These are phyloP conservation scores for Heliconius ethilla DNA, from an alignment of 2,888 invertebrate genomes.

Conservation along the genomic window DNA sequence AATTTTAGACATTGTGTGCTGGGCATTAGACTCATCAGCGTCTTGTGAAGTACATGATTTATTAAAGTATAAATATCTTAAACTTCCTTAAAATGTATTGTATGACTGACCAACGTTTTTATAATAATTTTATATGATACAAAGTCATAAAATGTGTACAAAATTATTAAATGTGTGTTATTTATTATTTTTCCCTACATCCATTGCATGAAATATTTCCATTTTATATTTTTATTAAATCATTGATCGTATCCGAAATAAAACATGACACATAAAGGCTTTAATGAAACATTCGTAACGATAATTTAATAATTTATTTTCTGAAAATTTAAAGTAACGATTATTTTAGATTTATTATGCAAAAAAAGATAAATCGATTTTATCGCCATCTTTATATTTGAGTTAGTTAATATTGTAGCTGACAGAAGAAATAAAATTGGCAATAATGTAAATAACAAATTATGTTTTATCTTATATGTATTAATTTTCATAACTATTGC, in stretches of 20 bases:
- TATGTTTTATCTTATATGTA: neutral
- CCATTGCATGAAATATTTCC: neutral
- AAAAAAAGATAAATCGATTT: neutral
- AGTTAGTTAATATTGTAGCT: neutral
- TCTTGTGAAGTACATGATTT: slow-evolving; percentile 17
- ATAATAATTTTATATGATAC: slow-evolving; percentile 38
- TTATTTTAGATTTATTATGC: neutral
- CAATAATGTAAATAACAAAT: neutral
- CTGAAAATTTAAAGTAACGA: neutral
- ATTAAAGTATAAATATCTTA: slow-evolving; percentile 13
- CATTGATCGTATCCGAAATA: neutral
- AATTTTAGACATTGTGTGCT: neutral
- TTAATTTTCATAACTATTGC: neutral
- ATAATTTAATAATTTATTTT: neutral
- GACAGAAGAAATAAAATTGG: neutral
- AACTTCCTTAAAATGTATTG: slow-evolving; percentile 11
- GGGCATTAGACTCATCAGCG: neutral
- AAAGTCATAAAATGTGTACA: slow-evolving; percentile 35
- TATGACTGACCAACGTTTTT: slow-evolving; percentile 39
- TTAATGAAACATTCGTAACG: neutral
- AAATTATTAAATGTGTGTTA: slow-evolving; percentile 32
- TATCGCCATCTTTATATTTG: neutral
- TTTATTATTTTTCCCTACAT: slow-evolving; percentile 20
- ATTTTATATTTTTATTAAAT: neutral
- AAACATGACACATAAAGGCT: neutral